phyloP scores from a whole-genome alignment of 2,113 vertebrate genomes.

The Catagonus wagneri region DNA sequence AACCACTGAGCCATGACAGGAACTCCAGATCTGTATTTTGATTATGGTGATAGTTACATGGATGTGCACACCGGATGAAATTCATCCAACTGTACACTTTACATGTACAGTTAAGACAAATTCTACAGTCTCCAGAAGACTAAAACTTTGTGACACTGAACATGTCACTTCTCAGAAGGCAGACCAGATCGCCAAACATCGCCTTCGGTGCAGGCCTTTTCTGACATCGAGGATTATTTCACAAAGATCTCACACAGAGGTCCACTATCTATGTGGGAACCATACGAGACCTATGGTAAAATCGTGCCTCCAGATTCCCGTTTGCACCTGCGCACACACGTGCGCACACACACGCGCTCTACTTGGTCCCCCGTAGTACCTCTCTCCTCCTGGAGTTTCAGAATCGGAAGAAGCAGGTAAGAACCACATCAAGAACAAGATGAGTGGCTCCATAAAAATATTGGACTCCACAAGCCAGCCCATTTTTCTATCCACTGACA shows the following conservation, averaged over 20 bases:
- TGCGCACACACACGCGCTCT: rapidly evolving
- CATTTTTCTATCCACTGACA: neutral
- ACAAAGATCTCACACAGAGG: neutral
- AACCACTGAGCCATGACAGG: too few species aligned
- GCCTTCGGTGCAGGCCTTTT: neutral
- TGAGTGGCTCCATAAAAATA: neutral
- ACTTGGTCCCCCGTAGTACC: neutral
- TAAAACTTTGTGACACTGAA: neutral
- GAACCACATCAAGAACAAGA: neutral
- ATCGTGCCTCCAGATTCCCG: neutral
- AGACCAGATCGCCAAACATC: neutral
- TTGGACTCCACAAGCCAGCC: neutral
- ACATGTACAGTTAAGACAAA: neutral
- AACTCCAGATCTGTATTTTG: too few species aligned
- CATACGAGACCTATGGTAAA: neutral
- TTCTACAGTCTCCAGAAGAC: neutral
- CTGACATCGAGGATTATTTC: neutral
- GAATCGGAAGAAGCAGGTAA: neutral
- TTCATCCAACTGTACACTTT: neutral
- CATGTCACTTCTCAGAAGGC: neutral
- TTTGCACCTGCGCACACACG: too few species aligned
- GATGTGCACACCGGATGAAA: neutral
- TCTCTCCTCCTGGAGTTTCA: neutral
- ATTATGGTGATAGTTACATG: neutral
- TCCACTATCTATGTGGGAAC: rapidly evolving